Evolutionary conservation across 1,140 invertebrate genomes (phyloP).

Genomic region (Drosophila pandora): DNA sequence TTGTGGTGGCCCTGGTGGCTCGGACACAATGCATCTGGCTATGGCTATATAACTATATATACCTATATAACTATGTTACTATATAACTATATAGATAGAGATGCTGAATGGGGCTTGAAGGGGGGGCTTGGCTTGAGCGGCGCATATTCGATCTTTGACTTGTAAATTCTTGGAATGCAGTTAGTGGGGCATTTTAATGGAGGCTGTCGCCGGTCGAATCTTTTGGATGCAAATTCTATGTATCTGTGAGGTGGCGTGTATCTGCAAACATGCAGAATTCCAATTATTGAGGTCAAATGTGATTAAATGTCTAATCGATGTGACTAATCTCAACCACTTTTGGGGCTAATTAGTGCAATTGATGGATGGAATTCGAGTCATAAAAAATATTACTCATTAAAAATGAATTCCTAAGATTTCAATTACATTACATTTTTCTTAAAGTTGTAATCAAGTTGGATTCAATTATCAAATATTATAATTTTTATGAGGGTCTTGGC

Average conservation of each 20-base stretch:
- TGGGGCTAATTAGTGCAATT: conserved; percentile 14
- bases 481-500: conserved; percentile 13
- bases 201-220: conserved; percentile 48
- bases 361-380: neutral
- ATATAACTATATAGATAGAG: conserved; percentile 1
- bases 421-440: conserved; percentile 16
- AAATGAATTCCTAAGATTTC: neutral
- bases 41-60: conserved; percentile 8
- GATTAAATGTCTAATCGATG: conserved; percentile 48
- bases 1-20: conserved; percentile 57
- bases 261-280: conserved; percentile 29
- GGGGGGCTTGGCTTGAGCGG: conserved; percentile 35
- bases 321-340: conserved; percentile 27
- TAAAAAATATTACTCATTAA: conserved; percentile 4
- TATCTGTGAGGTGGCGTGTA: conserved; percentile 8
- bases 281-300: conserved; percentile 68
- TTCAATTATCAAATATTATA: conserved; percentile 16
- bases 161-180: conserved; percentile 81
- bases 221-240: conserved; percentile 48
- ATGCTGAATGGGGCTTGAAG: conserved; percentile 12
- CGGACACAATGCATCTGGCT: conserved; percentile 44
- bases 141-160: conserved; percentile 80
- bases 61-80: conserved; percentile 2
- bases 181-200: conserved; percentile 78
- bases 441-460: conserved; percentile 16